Evolutionary conservation across 2,888 invertebrate species (phyloP), one percentile per base, ranked within the genome.

Genomic region (Blomia tropicalis): DNA sequence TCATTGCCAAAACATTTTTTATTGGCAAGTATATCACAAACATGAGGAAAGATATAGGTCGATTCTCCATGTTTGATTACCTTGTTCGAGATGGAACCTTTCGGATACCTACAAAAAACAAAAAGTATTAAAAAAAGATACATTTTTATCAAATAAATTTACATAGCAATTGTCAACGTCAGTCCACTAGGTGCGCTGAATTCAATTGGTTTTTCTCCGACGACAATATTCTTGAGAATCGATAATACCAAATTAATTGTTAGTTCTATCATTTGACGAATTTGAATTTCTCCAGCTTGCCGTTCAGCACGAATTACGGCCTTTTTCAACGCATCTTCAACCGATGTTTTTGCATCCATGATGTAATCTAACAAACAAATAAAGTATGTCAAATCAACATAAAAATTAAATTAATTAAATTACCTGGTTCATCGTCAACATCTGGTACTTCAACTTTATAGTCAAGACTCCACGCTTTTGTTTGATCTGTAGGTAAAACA

Each of bases 111-210:
- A 25, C 25, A 43, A 17, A 36, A n/a, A 53, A 29, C 19, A 32
- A 14, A 14, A 63, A 27, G 19, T 27, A 36, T 5, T 44, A 58
- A 27, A 36, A 11, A 32, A 19, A 36, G 30, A 59, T 58, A n/a
- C 14, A 44, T 25, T 14, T 30, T 36, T 27, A 31, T 19, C 17
- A 44, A 19, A 11, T n/a, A 22, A 14, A 58, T 65, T 65, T 62
- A 69, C 69, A 69, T 69, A 31, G 68, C 66, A 59, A 69, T 69
- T 17, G 69, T 69, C 17, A 69, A 54, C 7, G 67, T 65, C n/a
- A 69, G 63, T 30, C 69, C 69, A 64, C 67, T 67, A 17, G 69
- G 68, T 11, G 69, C 68, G 14, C 65, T 64, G 47, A 69, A 68
- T 54, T 69, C 66, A 56, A 69, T 64, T 1, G 69, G 69, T 41